Evolutionary conservation across 2,797 vertebrate species (phyloP).

Genomic region (Perdix hodgsoniae): DNA sequence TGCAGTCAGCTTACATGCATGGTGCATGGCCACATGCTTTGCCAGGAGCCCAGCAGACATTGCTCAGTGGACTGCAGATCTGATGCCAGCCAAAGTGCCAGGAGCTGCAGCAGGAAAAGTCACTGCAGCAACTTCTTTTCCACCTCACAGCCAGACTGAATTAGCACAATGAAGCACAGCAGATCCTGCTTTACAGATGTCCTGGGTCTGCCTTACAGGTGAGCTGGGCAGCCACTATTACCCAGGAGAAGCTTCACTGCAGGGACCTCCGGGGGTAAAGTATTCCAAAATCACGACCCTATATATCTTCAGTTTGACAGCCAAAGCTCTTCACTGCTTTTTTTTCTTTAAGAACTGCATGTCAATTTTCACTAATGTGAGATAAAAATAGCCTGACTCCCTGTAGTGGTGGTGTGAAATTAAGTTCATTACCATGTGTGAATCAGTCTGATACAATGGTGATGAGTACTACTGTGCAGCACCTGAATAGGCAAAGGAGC

Average conservation of each 20-base stretch:
- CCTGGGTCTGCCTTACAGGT: not conserved
- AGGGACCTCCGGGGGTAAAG: not conserved
- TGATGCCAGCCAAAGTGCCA: not conserved
- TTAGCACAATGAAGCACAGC: not conserved
- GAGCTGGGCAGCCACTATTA: not conserved
- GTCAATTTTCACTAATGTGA: slow-evolving; percentile 31
- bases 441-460: slow-evolving; percentile 43
- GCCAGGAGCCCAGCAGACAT: not conserved
- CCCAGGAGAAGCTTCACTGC: not conserved
- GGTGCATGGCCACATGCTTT: not conserved
- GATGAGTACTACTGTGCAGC: slow-evolving; percentile 50
- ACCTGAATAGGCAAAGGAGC: not conserved
- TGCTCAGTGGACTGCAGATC: not conserved
- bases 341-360: slow-evolving; percentile 1
- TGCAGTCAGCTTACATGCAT: not conserved
- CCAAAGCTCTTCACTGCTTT: not conserved
- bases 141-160: not conserved
- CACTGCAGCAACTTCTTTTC: not conserved
- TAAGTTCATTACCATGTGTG: slow-evolving; percentile 62
- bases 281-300: not conserved
- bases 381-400: slow-evolving; percentile 61
- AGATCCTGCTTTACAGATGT: slow-evolving; percentile 8
- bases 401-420: slow-evolving; percentile 53
- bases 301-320: not conserved
- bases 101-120: not conserved